phyloP scores from a whole-genome alignment of 37 sponge, comb jelly and placozoan species.

The Corticium candelabrum region DNA sequence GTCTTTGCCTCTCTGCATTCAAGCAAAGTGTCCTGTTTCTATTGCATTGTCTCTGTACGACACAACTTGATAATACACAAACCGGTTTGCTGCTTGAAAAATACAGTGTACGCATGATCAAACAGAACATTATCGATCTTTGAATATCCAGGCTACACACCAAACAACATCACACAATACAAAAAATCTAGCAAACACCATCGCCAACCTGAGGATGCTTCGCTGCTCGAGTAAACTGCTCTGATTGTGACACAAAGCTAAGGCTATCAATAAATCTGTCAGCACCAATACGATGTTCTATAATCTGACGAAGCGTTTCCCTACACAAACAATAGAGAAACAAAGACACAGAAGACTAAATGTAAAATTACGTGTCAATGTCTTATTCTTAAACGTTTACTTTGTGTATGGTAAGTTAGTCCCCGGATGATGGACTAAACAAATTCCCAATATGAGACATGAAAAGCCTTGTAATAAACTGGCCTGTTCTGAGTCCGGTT shows the following conservation, averaged over 20 bases:
- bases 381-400: background rate
- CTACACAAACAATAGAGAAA: background rate
- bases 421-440: slow-evolving; percentile 55
- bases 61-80: background rate
- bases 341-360: background rate
- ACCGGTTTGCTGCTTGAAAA: background rate
- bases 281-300: slow-evolving; percentile 50
- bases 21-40: too few relatives aligned
- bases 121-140: background rate
- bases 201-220: slow-evolving; percentile 40
- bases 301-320: slow-evolving; percentile 64
- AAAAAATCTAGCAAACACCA: background rate
- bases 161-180: background rate
- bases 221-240: slow-evolving; percentile 46
- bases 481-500: slow-evolving; percentile 40
- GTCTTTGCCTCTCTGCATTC: too few relatives aligned
- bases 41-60: too few relatives aligned
- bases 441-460: slow-evolving; percentile 48
- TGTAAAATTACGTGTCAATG: background rate
- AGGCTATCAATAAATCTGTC: slow-evolving; percentile 52
- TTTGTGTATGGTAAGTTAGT: slow-evolving; percentile 35
- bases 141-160: background rate
- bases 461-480: slow-evolving; percentile 53
- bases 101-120: background rate
- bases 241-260: slow-evolving; percentile 33